phyloP scores from a whole-genome alignment of 2,113 vertebrate genomes.

The Pristiophorus japonicus region DNA sequence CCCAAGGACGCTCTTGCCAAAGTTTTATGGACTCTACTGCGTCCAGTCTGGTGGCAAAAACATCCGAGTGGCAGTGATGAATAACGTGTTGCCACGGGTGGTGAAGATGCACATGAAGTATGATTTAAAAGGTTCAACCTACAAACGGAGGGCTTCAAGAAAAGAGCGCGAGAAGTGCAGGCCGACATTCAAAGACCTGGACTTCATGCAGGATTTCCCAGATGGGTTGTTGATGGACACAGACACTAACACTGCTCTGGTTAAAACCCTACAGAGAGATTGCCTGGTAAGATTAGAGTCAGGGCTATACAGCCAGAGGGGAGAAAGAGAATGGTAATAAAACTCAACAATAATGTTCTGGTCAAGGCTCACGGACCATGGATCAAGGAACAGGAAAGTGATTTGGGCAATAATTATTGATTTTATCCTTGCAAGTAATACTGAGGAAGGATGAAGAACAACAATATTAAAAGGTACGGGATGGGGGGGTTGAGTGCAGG shows the following conservation, averaged over 20 bases:
- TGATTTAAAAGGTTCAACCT: conserved; percentile 94
- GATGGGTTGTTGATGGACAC: conserved; percentile 87
- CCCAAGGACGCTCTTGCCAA: conserved; percentile 88
- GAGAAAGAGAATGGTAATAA: not conserved
- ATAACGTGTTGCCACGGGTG: conserved; percentile 86
- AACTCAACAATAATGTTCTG: not conserved
- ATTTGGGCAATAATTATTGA: not conserved
- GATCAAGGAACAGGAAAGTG: not conserved
- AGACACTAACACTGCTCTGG: conserved; percentile 83
- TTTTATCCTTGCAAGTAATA: not conserved
- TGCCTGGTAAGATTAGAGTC: conserved; percentile 73
- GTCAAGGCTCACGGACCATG: not conserved
- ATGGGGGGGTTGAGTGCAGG: not conserved
- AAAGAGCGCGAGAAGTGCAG: conserved; percentile 88
- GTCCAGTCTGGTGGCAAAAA: conserved; percentile 96
- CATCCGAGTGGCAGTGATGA: conserved; percentile 96
- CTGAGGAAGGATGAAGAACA: not conserved
- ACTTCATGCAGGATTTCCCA: conserved; percentile 87
- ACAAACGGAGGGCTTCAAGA: conserved; percentile 88
- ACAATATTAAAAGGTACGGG: not conserved
- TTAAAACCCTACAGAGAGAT: conserved; percentile 91
- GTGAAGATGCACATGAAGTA: conserved; percentile 97
- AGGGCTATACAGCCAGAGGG: not conserved
- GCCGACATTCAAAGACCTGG: conserved; percentile 93
- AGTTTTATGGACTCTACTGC: conserved; percentile 96